A percentile compares a stretch with the other conserved stretches of the same genome.
These are phyloP conservation scores for Platycercus adscitus DNA, from an alignment of 2,113 vertebrate species.

Conservation along the genomic window DNA sequence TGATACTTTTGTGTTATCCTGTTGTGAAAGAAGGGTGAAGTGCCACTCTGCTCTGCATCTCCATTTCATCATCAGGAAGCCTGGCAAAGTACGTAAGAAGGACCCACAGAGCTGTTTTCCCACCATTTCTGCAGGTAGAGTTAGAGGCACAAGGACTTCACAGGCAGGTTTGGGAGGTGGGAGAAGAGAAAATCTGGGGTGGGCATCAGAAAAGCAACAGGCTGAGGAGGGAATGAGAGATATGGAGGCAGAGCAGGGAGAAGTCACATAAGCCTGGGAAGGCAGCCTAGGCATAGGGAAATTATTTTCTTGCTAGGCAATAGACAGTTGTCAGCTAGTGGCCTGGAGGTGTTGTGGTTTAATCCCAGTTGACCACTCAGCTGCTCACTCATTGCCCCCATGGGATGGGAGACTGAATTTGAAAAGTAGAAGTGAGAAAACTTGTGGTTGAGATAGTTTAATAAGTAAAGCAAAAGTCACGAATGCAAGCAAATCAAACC, in stretches of 20 bases:
- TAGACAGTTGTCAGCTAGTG: background rate
- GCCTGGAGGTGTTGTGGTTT: background rate
- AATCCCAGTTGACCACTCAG: background rate
- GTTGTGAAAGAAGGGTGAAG: background rate
- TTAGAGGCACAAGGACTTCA: background rate
- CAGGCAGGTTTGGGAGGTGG: background rate
- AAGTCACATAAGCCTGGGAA: fast-evolving
- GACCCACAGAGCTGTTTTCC: fast-evolving
- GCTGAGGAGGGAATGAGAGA: background rate
- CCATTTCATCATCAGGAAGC: background rate
- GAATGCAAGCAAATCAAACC: background rate
- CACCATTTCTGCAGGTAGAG: background rate
- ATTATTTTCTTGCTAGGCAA: background rate
- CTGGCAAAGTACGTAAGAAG: background rate
- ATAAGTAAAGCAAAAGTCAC: background rate
- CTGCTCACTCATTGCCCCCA: background rate
- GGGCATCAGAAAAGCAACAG: background rate
- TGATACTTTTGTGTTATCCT: background rate
- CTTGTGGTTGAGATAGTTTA: background rate
- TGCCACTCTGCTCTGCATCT: background rate
- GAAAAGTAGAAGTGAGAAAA: background rate
- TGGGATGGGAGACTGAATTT: background rate
- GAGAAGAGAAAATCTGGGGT: background rate
- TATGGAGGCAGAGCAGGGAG: fast-evolving
- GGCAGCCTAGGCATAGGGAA: fast-evolving